phyloP scores from a whole-genome alignment of 1,140 invertebrate genomes.

The Listronotus oregonensis region DNA sequence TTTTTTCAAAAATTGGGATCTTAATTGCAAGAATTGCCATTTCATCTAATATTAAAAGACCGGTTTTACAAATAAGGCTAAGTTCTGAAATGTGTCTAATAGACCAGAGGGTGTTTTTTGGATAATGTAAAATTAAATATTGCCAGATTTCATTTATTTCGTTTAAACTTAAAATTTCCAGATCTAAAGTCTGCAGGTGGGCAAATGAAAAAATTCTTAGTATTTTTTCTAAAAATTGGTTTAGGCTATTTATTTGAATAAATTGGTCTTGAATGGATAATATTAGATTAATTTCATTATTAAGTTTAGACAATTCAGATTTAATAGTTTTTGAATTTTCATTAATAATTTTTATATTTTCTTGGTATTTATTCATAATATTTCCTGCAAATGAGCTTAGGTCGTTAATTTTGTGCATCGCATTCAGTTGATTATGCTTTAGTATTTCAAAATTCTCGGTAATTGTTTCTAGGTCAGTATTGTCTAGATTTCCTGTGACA shows the following conservation, averaged over 20 bases:
- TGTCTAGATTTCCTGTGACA: slow-evolving; percentile 17
- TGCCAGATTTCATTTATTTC: slow-evolving; percentile 17
- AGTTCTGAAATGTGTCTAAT: slow-evolving; percentile 10
- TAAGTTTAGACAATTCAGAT: not conserved
- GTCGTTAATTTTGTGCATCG: slow-evolving; percentile 20
- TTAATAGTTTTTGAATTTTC: not conserved
- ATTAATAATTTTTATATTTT: not conserved
- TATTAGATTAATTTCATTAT: not conserved
- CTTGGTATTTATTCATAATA: not conserved
- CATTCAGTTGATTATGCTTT: slow-evolving; percentile 18
- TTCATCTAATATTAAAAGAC: not conserved
- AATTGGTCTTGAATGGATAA: not conserved
- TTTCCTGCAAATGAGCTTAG: slow-evolving; percentile 15
- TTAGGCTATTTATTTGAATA: not conserved
- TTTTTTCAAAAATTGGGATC: slow-evolving; percentile 9
- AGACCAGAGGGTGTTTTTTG: slow-evolving; percentile 16
- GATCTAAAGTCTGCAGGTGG: slow-evolving; percentile 2
- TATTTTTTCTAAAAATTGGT: not conserved
- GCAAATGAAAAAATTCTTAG: slow-evolving; percentile 4
- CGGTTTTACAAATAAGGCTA: slow-evolving; percentile 13
- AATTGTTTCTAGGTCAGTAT: slow-evolving; percentile 17
- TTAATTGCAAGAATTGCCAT: slow-evolving; percentile 16
- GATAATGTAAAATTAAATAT: slow-evolving; percentile 6
- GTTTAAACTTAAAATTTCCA: not conserved
- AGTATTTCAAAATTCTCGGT: slow-evolving; percentile 12